Evolutionary conservation across 1,140 invertebrate genomes (phyloP).

Genomic region (Saccostrea echinata): DNA sequence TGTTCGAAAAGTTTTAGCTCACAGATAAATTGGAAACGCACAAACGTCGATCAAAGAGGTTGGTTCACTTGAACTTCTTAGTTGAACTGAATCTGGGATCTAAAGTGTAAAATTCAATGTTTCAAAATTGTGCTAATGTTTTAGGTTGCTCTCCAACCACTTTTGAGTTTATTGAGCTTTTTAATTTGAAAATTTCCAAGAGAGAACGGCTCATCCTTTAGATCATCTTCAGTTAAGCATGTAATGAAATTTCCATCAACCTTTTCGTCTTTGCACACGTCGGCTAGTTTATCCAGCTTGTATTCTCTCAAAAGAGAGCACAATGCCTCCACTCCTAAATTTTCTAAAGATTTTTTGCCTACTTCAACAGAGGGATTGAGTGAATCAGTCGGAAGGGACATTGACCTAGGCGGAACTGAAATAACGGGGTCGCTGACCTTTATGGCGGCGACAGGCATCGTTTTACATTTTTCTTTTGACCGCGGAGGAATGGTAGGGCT

Average conservation of each 20-base stretch:
- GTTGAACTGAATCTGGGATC: too few species aligned
- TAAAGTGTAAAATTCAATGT: background rate
- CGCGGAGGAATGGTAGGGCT: background rate
- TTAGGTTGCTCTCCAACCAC: conserved; percentile 15
- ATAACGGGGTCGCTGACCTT: background rate
- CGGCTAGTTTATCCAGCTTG: conserved; percentile 17
- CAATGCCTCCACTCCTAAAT: background rate
- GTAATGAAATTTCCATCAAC: background rate
- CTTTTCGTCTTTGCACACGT: background rate
- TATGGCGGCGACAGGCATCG: background rate
- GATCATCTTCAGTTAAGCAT: conserved; percentile 10
- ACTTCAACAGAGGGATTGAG: background rate
- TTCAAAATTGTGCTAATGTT: background rate
- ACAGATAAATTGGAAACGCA: too few species aligned
- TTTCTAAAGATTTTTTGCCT: background rate
- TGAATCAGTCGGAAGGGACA: background rate
- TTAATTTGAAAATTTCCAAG: conserved; percentile 18
- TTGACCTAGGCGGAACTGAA: background rate
- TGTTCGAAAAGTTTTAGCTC: too few species aligned
- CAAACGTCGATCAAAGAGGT: too few species aligned
- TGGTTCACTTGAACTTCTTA: too few species aligned
- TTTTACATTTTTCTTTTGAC: background rate
- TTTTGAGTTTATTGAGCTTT: conserved; percentile 19
- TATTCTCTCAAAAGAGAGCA: background rate
- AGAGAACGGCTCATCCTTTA: conserved; percentile 13